Conservation (phyloP, 2,888 invertebrate genomes). For the Drosophila villosipedis region DNA sequence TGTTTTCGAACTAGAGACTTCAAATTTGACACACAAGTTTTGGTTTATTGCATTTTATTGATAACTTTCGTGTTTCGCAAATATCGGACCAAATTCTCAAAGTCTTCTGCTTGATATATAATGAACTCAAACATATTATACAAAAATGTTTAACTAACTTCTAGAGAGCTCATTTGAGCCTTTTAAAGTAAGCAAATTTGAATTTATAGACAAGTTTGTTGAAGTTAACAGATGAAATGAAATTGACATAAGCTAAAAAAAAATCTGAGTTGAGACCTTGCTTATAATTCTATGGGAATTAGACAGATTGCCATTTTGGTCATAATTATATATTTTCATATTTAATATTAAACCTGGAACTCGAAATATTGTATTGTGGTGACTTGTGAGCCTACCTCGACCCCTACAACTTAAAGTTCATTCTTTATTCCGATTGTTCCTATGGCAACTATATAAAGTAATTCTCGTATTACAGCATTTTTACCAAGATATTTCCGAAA, state of each 20-base stretch:
- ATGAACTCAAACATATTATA: no score
- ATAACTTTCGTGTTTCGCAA: not conserved
- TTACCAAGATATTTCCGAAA: not conserved
- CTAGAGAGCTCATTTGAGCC: no score
- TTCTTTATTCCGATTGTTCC: not conserved
- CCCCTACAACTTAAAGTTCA: not conserved
- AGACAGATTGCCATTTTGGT: not conserved
- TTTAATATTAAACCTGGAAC: not conserved
- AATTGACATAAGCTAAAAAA: not conserved
- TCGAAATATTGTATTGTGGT: not conserved
- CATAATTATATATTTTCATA: not conserved
- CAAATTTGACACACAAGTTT: not conserved
- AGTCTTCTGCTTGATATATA: no score
- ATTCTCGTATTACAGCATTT: not conserved
- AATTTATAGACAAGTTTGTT: not conserved
- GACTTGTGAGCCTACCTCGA: not conserved
- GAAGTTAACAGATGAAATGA: not conserved
- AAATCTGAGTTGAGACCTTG: not conserved
- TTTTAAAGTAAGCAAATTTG: no score
- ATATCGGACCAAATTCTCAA: not conserved
- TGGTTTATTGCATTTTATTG: not conserved
- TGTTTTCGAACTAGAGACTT: not conserved
- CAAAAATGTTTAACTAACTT: no score
- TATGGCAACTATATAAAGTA: not conserved
- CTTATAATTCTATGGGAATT: not conserved